These are phyloP conservation scores for Theocolax elegans DNA, from an alignment of 1,140 invertebrate genomes.

Conservation along the genomic window DNA sequence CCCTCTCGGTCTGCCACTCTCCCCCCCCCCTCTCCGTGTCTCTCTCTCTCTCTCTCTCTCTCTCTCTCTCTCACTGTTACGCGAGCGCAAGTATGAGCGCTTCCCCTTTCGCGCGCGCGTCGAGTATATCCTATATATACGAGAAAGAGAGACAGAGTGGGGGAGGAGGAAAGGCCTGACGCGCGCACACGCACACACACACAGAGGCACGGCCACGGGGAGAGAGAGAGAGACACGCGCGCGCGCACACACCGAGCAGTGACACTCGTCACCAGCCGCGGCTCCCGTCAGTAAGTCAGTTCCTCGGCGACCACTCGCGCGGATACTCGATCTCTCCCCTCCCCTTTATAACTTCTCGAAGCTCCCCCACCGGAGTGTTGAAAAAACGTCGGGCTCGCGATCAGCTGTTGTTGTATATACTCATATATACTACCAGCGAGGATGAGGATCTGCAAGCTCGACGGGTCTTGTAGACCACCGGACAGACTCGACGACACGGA, in stretches of 20 bases:
- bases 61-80: neutral
- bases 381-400: neutral
- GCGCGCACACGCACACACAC: slow-evolving; percentile 27
- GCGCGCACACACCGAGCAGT: slow-evolving; percentile 47
- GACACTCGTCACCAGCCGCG: slow-evolving; percentile 44
- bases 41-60: neutral
- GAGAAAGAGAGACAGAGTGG: neutral
- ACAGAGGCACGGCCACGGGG: slow-evolving; percentile 31
- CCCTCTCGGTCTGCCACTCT: no score
- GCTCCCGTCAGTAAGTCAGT: slow-evolving; percentile 31
- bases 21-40: no score
- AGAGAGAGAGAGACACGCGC: slow-evolving; percentile 22
- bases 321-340: slow-evolving; percentile 28
- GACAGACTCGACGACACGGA: no score
- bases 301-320: slow-evolving; percentile 26
- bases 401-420: slow-evolving; percentile 18
- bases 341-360: slow-evolving; percentile 37
- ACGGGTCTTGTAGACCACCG: no score
- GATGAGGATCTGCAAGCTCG: no score
- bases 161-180: no score
- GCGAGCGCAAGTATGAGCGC: neutral
- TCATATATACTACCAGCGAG: no score
- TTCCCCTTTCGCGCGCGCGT: neutral
- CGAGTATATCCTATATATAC: no score
- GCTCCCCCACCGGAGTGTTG: no score